phyloP scores from a whole-genome alignment of 64 coral and sea anemone genomes.

The Stichodactyla mertensii region DNA sequence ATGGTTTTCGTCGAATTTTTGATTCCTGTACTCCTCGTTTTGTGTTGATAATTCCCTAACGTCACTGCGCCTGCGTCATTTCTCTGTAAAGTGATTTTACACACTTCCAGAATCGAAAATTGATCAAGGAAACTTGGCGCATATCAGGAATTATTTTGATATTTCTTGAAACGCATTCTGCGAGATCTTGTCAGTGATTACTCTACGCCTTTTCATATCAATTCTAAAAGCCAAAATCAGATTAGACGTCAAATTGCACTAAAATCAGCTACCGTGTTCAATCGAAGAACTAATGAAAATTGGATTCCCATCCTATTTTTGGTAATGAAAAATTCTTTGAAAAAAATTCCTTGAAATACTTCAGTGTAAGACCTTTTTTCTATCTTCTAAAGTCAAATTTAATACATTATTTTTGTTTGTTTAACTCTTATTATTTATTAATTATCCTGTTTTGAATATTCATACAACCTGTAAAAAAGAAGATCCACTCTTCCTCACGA shows the following conservation, averaged over 20 bases:
- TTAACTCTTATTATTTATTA: too few species aligned
- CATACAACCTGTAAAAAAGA: too few species aligned
- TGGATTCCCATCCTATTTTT: background rate
- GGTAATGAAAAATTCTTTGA: too few species aligned
- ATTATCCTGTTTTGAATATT: too few species aligned
- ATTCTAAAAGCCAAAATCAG: background rate
- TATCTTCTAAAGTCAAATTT: too few species aligned
- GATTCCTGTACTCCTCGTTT: background rate
- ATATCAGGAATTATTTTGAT: background rate
- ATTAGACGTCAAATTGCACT: background rate
- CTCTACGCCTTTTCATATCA: background rate
- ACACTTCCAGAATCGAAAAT: background rate
- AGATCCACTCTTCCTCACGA: too few species aligned
- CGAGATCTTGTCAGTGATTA: background rate
- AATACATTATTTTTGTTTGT: too few species aligned
- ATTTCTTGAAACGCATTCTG: background rate
- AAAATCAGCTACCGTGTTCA: background rate
- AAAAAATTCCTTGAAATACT: background rate
- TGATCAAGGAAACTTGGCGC: background rate
- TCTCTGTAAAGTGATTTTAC: background rate
- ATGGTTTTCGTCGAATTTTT: background rate
- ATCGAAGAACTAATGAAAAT: background rate
- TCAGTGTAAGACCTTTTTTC: too few species aligned
- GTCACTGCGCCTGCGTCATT: background rate
- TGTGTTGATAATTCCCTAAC: background rate